phyloP scores from a whole-genome alignment of 2,888 invertebrate species.

The Agrenia bidenticulata region DNA sequence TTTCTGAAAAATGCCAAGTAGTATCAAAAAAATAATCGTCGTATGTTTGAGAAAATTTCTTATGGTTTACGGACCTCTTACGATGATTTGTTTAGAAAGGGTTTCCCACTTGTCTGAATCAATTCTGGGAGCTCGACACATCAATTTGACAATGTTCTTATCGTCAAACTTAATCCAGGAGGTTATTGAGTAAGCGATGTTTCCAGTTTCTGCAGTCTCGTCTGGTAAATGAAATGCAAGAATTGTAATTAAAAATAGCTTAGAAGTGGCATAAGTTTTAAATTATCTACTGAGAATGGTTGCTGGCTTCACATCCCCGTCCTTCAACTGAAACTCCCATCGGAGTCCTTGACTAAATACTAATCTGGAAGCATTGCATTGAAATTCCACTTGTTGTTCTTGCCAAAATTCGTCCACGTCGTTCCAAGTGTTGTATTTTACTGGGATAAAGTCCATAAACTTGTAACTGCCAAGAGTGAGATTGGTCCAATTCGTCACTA shows the following conservation, averaged over 20 bases:
- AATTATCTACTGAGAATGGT: constrained; percentile 11
- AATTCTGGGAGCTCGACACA: constrained; percentile 9
- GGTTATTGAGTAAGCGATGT: background rate
- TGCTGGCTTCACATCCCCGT: background rate
- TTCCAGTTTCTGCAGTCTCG: background rate
- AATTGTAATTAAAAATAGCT: background rate
- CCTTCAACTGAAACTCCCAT: background rate
- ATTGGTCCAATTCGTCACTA: too few relatives aligned
- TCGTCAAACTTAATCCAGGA: background rate
- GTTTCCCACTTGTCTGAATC: constrained; percentile 6
- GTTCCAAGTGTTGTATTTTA: background rate
- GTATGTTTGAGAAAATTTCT: too few relatives aligned
- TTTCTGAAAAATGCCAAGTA: too few relatives aligned
- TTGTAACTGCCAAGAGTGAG: background rate
- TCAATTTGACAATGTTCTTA: constrained; percentile 3
- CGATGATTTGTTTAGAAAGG: too few relatives aligned
- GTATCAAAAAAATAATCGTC: too few relatives aligned
- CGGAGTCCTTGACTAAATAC: background rate
- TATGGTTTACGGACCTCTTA: too few relatives aligned
- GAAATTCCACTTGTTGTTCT: background rate
- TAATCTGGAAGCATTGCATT: constrained; percentile 5
- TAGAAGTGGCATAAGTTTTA: background rate
- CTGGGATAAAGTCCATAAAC: background rate
- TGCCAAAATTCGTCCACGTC: background rate
- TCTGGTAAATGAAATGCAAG: too few relatives aligned